Percentiles rank a stretch among this genome's conserved stretches.
Conservation (phyloP, 2,113 vertebrate genomes). For the Menidia beryllina region DNA sequence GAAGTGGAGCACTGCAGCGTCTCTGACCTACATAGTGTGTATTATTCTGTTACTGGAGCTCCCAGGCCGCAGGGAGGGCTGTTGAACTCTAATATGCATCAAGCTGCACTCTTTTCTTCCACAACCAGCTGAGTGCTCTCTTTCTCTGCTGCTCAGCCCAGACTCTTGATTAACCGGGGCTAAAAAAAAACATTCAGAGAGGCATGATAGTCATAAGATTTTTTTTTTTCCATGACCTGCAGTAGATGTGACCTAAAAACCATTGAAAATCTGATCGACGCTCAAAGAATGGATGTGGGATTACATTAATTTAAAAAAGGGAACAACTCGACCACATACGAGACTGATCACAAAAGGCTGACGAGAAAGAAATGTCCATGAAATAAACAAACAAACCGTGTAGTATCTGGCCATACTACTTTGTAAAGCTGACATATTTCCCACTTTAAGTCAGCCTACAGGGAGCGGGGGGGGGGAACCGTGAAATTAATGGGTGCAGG, state of each 20-base stretch:
- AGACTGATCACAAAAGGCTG: slow-evolving; percentile 20
- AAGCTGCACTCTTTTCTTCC: slow-evolving; percentile 63
- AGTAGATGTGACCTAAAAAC: slow-evolving; percentile 51
- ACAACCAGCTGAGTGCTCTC: slow-evolving; percentile 62
- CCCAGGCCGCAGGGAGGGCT: slow-evolving; percentile 71
- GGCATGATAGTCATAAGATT: slow-evolving; percentile 60
- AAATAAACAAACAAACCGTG: slow-evolving; percentile 36
- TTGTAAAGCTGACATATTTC: slow-evolving; percentile 15
- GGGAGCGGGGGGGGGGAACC: slow-evolving; percentile 23
- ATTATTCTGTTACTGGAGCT: slow-evolving; percentile 79
- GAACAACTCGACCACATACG: slow-evolving; percentile 39
- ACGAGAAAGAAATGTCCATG: slow-evolving; percentile 19
- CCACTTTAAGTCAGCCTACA: background rate
- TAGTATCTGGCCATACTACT: slow-evolving; percentile 8
- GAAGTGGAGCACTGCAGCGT: slow-evolving; percentile 83
- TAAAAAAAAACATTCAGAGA: slow-evolving; percentile 71
- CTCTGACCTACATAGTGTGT: slow-evolving; percentile 84
- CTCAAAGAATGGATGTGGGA: slow-evolving; percentile 46
- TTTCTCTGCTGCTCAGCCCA: slow-evolving; percentile 55
- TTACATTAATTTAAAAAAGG: slow-evolving; percentile 37
- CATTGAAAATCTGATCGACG: slow-evolving; percentile 17
- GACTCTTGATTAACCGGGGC: slow-evolving; percentile 56
- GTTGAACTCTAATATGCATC: slow-evolving; percentile 76
- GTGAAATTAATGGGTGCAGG: slow-evolving; percentile 57
- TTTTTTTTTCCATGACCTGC: slow-evolving; percentile 52